Evolutionary conservation across 2,797 vertebrate genomes (phyloP).

Genomic region (Acanthis flammea): DNA sequence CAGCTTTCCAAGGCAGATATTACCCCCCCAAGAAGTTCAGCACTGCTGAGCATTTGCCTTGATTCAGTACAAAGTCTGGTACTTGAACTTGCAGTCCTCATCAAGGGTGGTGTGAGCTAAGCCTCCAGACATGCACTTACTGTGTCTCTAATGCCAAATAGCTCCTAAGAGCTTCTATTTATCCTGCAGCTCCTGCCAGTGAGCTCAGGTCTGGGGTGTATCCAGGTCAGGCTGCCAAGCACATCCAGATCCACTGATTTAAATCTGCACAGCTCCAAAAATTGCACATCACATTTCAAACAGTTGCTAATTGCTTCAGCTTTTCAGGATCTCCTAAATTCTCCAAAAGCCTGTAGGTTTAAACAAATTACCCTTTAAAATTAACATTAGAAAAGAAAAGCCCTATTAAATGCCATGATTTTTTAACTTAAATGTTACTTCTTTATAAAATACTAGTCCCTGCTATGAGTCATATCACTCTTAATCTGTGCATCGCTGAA

Average conservation of each 20-base stretch:
- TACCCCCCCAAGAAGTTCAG: neutral
- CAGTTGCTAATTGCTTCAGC: neutral
- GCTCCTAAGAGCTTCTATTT: neutral
- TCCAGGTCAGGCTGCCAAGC: neutral
- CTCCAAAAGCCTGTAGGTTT: neutral
- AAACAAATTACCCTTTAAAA: constrained; percentile 40
- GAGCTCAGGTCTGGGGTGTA: neutral
- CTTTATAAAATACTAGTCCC: neutral
- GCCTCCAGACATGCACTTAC: neutral
- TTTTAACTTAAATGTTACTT: neutral
- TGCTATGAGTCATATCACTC: constrained; percentile 17
- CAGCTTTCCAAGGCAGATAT: neutral
- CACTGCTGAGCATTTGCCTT: neutral
- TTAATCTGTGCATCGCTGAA: neutral
- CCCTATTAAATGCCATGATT: constrained; percentile 13
- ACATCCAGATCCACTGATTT: neutral
- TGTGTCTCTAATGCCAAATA: neutral
- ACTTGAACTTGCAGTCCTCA: neutral
- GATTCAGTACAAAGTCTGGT: neutral
- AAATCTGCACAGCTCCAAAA: neutral
- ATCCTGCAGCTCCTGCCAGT: neutral
- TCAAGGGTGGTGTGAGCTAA: neutral
- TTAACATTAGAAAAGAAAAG: constrained; percentile 12
- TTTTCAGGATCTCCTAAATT: neutral
- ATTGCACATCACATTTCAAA: neutral